Conservation (phyloP, 2,888 invertebrate genomes). For the Cryptocheilus praepositus region DNA sequence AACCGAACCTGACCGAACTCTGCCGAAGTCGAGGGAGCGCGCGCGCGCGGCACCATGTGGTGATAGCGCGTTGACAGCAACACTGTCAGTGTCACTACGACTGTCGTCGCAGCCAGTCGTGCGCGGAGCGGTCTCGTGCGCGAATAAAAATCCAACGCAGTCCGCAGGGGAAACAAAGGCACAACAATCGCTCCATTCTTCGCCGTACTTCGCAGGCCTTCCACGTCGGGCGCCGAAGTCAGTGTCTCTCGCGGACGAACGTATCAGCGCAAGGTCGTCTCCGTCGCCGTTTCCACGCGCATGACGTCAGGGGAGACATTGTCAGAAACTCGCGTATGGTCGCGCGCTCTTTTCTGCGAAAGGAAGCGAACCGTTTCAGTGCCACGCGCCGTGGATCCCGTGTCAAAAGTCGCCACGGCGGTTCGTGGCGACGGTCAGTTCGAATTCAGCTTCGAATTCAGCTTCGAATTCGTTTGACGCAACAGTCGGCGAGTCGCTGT, state of each 20-base stretch:
- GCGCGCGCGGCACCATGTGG: conserved; percentile 55
- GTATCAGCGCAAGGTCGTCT: conserved; percentile 29
- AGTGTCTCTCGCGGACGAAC: conserved; percentile 7
- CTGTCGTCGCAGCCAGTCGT: conserved; percentile 47
- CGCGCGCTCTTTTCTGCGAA: conserved; percentile 18
- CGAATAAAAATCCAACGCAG: too few species aligned
- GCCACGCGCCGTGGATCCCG: too few species aligned
- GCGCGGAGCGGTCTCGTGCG: too few species aligned
- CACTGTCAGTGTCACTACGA: conserved; percentile 73
- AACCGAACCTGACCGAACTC: conserved; percentile 30
- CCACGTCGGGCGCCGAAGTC: too few species aligned
- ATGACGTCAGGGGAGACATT: conserved; percentile 25
- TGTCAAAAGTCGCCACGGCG: too few species aligned
- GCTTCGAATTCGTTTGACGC: too few species aligned
- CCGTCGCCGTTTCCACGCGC: conserved; percentile 2
- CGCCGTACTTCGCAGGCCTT: conserved; percentile 8
- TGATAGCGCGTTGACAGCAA: conserved; percentile 69
- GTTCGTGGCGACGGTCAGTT: too few species aligned
- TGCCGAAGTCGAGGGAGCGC: conserved; percentile 44
- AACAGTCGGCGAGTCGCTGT: too few species aligned
- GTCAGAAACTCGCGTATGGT: conserved; percentile 18
- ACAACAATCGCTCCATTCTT: not conserved
- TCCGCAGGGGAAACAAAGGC: not conserved
- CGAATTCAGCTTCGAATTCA: too few species aligned
- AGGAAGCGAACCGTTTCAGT: conserved; percentile 24